Percentiles rank a stretch among this genome's conserved stretches.
Evolutionary conservation across 2,797 vertebrate genomes (phyloP).

Genomic region (Perodicticus potto): DNA sequence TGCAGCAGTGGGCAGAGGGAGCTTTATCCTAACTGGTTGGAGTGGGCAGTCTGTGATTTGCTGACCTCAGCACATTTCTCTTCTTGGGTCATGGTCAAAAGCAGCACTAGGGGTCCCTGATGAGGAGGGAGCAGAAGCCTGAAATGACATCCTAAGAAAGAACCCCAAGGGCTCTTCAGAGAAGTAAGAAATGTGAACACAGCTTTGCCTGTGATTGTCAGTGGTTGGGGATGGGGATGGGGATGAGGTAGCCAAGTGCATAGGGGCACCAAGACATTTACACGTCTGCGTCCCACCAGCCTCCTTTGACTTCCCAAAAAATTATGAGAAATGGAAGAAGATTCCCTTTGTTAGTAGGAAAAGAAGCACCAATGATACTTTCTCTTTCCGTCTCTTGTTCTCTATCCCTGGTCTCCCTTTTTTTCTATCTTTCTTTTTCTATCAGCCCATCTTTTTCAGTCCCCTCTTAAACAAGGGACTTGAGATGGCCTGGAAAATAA

Average conservation of each 20-base stretch:
- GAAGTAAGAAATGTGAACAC: not conserved
- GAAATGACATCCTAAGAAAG: constrained; percentile 23
- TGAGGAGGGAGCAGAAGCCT: not conserved
- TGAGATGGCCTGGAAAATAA: not conserved
- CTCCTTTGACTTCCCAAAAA: not conserved
- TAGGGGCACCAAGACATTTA: not conserved
- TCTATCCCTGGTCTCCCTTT: not conserved
- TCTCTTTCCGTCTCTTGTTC: not conserved
- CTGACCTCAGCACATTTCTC: constrained; percentile 54
- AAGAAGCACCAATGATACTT: not conserved
- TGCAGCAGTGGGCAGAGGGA: not conserved
- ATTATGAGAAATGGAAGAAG: not conserved
- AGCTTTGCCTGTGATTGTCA: not conserved
- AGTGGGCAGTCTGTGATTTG: not conserved
- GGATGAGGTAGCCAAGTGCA: not conserved
- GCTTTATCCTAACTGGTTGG: not conserved
- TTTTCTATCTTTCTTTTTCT: not conserved
- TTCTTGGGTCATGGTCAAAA: constrained; percentile 52
- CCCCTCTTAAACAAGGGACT: constrained; percentile 34
- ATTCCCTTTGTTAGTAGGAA: not conserved
- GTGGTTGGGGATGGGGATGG: not conserved
- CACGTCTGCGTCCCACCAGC: not conserved
- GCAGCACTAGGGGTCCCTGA: not conserved
- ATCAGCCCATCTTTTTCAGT: not conserved
- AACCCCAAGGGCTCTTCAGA: not conserved